Base-by-base conservation (phyloP, 2,888 invertebrate species). In the Eurytoma adleriae region DNA sequence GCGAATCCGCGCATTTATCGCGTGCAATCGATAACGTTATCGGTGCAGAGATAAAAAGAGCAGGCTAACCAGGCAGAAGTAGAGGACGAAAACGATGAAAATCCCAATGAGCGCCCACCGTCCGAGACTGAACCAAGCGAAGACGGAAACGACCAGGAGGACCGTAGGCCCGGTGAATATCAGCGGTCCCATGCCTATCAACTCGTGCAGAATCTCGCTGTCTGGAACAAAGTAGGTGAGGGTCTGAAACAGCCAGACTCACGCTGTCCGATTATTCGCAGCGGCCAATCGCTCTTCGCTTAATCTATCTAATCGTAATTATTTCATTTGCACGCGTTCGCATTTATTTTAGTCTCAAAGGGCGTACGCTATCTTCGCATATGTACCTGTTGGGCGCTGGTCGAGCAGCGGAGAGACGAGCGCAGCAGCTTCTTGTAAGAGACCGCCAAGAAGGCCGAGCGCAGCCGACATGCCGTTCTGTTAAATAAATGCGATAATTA, bases 81-180 rank as follows among this genome's bases (percentile, higher is more conserved):
- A 93, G 80, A 92, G 91, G 7, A 91, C 80, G 7, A 92, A 80
- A 82, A 92, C 91, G 40, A 91, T 89, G 18, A 89, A 83, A 84
- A 92, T 90, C 18, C 92, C 92, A 50, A 92, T 84, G 2, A 93
- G 85, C 1, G 92, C 92, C 90, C 92, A 91, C 5, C 91, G 90
- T 5, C 93, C 92, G 74, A 93, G 88, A 24, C 92, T 87, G 83
- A 88, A 88, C 80, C 91, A 88, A 74, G 92, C 91, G 85, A 92
- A 93, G 54, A 90, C 83, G 12, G 91, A 87, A 16, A 91, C 91
- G 57, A 91, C 87, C n/a, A 91, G 59, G 18, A 92, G 86, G 24
- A 92, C 90, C 30, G 92, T 79, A 0, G 93, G 93, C 2, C 92
- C 92, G 13, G 91, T 91, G 74, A 92, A 87, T 48, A 92, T 89